Evolutionary conservation across 2,797 vertebrate genomes (phyloP), one percentile per base, ranked within the genome.

Genomic region (Bryconaethiops microstoma): DNA sequence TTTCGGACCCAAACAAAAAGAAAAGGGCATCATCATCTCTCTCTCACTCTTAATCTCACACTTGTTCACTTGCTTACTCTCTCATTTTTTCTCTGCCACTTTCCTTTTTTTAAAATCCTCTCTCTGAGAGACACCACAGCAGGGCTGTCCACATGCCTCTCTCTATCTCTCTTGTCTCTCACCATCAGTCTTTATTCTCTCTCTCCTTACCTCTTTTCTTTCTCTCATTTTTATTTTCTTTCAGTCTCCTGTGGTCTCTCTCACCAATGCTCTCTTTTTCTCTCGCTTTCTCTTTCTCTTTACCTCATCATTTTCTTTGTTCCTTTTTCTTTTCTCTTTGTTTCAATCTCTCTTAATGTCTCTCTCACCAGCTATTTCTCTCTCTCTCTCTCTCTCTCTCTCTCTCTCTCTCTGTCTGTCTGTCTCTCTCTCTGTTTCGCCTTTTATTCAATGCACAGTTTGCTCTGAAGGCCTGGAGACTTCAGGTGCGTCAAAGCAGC

Each of bases 401-500:
- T n/a, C 55, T 7, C 55, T 59, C 8, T 59, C 52, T 59, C 0
- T 59, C 52, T 59, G 7, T 21, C 25, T 4, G 6, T 62, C 23
- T 35, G 1, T 64, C 25, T 16, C 25, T 64, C 12, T 35, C 12
- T 35, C 13, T 64, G 8, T 35, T 17, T 64, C 5, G 29, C 1
- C 23, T 39, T 29, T 65, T 21, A 10, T 42, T 68, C 40, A 1
- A 0, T 7, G 13, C 14, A 50, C 42, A 48, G 29, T 29, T 21
- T 60, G 55, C 57, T 72, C 40, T 72, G 35, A 78, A 74, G 70
- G 65, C 63, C 35, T 45, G 55, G 55, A 57, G 74, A 84, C 78
- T 83, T 77, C 77, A 72, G 62, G 74, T 74, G 68, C 64, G 78
- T 87, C 73, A 85, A 70, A 87, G 85, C 76, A 83, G 74, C 52